Conservation (phyloP, 2,113 vertebrate genomes). For the Isurus oxyrinchus region DNA sequence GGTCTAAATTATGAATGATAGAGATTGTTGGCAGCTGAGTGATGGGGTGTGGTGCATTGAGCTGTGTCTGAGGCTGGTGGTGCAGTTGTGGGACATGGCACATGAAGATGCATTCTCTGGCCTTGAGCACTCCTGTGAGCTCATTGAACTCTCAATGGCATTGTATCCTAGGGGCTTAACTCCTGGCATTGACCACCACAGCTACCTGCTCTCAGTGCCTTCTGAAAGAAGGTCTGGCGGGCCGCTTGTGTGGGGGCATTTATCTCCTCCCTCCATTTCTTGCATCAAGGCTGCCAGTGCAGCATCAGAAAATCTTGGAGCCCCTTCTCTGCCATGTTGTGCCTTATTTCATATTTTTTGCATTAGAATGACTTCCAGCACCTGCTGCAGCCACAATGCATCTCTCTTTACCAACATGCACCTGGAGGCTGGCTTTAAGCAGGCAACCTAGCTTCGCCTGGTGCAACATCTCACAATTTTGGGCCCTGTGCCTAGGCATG, state of each 20-base stretch:
- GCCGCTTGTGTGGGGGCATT: no score
- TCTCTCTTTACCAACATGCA: background rate
- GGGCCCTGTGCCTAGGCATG: background rate
- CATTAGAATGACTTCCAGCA: background rate
- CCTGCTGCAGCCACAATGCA: background rate
- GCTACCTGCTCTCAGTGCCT: background rate
- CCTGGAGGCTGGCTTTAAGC: background rate
- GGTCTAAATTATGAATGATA: background rate
- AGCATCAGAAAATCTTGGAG: background rate
- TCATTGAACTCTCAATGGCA: background rate
- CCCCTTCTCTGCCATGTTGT: background rate
- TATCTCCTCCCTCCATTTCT: no score
- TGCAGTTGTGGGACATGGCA: background rate
- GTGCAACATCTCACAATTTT: background rate
- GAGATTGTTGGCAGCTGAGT: background rate
- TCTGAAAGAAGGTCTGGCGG: background rate
- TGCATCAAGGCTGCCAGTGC: background rate
- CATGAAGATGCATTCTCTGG: background rate
- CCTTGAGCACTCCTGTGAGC: background rate
- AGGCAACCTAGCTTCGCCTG: no score
- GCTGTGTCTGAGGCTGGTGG: background rate
- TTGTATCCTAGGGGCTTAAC: background rate
- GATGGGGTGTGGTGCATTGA: background rate
- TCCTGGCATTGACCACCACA: background rate
- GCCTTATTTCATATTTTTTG: background rate